Percentiles rank a stretch among this genome's conserved stretches.
Conservation (phyloP, 2,113 vertebrate species). For the Rhodinocichla rosea region DNA sequence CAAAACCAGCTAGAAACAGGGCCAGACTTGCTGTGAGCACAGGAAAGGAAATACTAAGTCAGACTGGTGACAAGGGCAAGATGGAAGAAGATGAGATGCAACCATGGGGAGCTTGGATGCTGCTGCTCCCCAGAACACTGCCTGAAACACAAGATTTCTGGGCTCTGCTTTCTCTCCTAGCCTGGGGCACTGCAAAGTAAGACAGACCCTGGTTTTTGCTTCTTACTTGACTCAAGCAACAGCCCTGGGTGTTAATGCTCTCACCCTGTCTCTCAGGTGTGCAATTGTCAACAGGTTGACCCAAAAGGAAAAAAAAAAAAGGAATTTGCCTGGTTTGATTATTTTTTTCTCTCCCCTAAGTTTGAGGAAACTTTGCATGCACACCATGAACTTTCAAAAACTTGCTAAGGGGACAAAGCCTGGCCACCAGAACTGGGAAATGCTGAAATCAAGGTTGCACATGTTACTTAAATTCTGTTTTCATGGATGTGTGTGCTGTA, state of each 20-base stretch:
- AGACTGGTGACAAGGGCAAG: not conserved
- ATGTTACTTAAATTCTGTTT: not conserved
- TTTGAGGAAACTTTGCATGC: not conserved
- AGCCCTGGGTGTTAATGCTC: not conserved
- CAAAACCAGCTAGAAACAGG: not conserved
- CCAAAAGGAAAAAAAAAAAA: not conserved
- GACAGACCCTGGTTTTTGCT: not conserved
- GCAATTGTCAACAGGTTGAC: not conserved
- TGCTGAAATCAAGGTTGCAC: not conserved
- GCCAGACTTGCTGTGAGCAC: not conserved
- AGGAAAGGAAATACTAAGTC: not conserved
- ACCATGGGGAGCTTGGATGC: not conserved
- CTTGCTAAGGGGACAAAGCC: not conserved
- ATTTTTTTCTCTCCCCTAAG: not conserved
- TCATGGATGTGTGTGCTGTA: not conserved
- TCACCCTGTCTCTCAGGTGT: not conserved
- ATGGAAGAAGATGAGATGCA: not conserved
- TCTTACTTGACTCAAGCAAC: not conserved
- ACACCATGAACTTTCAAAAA: not conserved
- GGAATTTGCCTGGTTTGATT: not conserved
- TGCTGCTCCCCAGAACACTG: not conserved
- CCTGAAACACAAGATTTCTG: not conserved
- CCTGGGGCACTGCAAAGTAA: not conserved
- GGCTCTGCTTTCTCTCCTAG: not conserved
- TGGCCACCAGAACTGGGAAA: not conserved